Evolutionary conservation across 2,888 invertebrate genomes (phyloP), one percentile per base, ranked within the genome.

Genomic region (Chrysopilus asiliformis): DNA sequence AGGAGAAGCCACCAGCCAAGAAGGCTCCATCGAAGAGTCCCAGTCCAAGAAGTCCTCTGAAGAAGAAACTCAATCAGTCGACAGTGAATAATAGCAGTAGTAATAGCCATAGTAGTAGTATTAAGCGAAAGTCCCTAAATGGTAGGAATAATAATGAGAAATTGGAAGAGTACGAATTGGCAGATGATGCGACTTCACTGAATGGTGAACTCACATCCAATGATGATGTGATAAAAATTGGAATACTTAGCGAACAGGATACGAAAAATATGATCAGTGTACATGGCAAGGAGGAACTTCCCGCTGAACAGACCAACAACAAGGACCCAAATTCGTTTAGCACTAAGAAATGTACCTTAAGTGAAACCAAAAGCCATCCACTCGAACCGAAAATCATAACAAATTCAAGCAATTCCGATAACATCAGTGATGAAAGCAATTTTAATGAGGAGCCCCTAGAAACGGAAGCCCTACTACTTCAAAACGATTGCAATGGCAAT

Each of bases 271-370:
- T 64, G 54, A 66, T 71, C 15, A 68, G 66, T 16, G 76, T 75
- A 19, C 72, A 77, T 47, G 80, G 79, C 10, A 74, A 72, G 52
- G 81, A 80, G 56, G 82, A 81, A 60, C 58, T 79, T 47, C 79
- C 80, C 1, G 68, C 70, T 20, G 62, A 67, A 47, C 63, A 65
- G 45, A 56, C 41, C 19, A 22, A 24, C 6, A 26, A 17, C 14
- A 31, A 37, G n/a, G 32, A 38, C 10, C 32, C 13, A 16, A 30
- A 30, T 19, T n/a, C 26, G 55, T 56, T 16, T 34, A 16, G 32
- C 22, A 9, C 18, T 15, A 51, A 56, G 39, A 55, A 58, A 44
- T 57, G 54, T 49, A 45, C 53, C 46, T 56, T 57, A 49, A 53
- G 52, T 34, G 52, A 51, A 45, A 46, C 55, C 43, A 56, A 57